phyloP scores from a whole-genome alignment of 2,797 vertebrate genomes.

The Otus scops region DNA sequence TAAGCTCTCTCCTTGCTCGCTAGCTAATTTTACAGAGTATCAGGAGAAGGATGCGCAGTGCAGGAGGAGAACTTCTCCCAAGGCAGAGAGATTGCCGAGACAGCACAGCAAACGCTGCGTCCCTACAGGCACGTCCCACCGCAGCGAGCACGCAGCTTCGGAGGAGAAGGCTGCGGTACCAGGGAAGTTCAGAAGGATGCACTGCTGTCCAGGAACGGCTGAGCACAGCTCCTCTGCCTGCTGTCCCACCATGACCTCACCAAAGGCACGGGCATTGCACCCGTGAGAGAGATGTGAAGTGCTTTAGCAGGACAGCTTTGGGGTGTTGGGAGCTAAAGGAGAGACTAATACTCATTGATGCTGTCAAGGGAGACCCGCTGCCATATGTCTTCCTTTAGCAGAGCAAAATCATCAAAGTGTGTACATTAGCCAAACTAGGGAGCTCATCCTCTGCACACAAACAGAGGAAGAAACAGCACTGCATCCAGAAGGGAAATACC shows the following conservation, averaged over 20 bases:
- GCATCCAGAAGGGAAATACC: not conserved
- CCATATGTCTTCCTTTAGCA: not conserved
- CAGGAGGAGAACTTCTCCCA: not conserved
- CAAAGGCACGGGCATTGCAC: rapidly evolving
- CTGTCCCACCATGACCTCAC: not conserved
- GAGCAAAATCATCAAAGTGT: not conserved
- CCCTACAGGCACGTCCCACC: not conserved
- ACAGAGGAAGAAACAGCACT: rapidly evolving
- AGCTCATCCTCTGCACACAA: not conserved
- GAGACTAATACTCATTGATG: not conserved
- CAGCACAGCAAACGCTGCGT: rapidly evolving
- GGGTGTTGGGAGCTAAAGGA: not conserved
- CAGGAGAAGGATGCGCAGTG: not conserved
- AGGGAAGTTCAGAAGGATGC: not conserved
- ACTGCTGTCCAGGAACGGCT: rapidly evolving
- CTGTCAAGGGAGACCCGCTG: not conserved
- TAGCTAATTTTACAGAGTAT: not conserved
- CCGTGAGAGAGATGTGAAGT: rapidly evolving
- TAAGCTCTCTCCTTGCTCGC: not conserved
- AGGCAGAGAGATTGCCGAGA: not conserved
- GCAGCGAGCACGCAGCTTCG: rapidly evolving
- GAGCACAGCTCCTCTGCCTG: not conserved
- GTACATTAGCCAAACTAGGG: not conserved
- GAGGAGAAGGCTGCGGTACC: not conserved
- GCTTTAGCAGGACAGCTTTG: not conserved